Conservation (phyloP, 1,140 invertebrate genomes). For the Ips typographus region DNA sequence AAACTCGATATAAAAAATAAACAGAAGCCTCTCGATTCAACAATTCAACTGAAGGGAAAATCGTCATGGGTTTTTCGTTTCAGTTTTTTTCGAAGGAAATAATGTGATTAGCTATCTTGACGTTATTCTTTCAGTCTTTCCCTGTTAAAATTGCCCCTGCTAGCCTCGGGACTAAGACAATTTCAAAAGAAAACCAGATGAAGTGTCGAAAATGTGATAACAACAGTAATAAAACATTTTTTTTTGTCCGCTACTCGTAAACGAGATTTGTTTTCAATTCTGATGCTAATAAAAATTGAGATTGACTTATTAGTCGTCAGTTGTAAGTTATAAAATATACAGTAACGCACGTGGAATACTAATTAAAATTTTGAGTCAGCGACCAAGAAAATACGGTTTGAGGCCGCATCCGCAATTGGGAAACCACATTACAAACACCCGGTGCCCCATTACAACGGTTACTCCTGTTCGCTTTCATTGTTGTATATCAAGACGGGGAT, state of each 20-base stretch:
- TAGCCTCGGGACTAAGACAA: constrained; percentile 18
- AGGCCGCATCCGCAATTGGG: constrained; percentile 33
- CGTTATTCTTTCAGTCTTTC: constrained; percentile 24
- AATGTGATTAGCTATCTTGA: constrained; percentile 32
- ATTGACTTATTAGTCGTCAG: background rate
- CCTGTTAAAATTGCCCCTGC: constrained; percentile 25
- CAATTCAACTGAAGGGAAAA: constrained; percentile 24
- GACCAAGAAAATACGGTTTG: constrained; percentile 34
- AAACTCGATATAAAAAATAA: constrained; percentile 28
- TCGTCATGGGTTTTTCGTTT: constrained; percentile 27
- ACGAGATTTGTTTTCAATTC: too few relatives aligned
- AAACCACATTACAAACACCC: constrained; percentile 39
- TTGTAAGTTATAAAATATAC: constrained; percentile 24
- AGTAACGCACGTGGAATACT: constrained; percentile 39
- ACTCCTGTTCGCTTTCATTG: constrained; percentile 28
- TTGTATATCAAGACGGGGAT: constrained; percentile 22
- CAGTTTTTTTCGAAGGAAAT: constrained; percentile 28
- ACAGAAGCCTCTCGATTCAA: constrained; percentile 22
- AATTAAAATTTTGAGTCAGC: constrained; percentile 38
- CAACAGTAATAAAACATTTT: constrained; percentile 1
- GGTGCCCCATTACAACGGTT: constrained; percentile 35
- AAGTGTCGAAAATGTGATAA: constrained; percentile 25
- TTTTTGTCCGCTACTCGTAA: constrained; percentile 1
- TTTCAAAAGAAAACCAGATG: constrained; percentile 28
- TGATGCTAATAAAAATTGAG: too few relatives aligned